These are phyloP conservation scores for Eufriesea mexicana DNA, from an alignment of 1,140 invertebrate species.

Conservation along the genomic window DNA sequence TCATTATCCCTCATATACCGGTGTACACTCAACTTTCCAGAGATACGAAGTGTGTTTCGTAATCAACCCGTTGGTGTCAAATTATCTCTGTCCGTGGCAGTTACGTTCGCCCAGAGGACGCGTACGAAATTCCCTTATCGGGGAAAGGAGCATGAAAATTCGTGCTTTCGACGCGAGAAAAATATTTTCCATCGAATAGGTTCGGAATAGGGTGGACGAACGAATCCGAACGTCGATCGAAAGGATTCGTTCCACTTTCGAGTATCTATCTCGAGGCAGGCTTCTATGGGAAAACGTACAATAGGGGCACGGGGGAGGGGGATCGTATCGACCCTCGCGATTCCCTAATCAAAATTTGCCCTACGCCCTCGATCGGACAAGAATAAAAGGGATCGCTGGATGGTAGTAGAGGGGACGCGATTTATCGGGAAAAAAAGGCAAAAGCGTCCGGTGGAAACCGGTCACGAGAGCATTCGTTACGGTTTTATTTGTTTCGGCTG, in stretches of 20 bases:
- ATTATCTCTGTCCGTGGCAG: slow-evolving; percentile 16
- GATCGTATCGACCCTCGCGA: background rate
- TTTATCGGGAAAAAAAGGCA: background rate
- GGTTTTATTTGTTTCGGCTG: slow-evolving; percentile 64
- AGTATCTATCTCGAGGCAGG: no score
- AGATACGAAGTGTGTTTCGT: slow-evolving; percentile 18
- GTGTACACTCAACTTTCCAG: slow-evolving; percentile 24
- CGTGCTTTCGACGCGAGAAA: no score
- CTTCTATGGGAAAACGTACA: background rate
- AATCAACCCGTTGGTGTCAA: slow-evolving; percentile 15
- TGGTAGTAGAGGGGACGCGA: accelerated
- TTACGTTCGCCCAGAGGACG: background rate
- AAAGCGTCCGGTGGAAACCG: slow-evolving; percentile 44
- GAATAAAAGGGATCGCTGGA: background rate
- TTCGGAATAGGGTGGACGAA: background rate
- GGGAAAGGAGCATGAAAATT: no score
- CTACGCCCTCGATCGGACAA: background rate
- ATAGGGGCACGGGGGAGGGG: background rate
- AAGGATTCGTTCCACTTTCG: background rate
- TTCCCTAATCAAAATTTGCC: slow-evolving; percentile 11
- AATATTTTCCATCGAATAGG: no score
- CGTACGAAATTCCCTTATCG: background rate
- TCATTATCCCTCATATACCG: slow-evolving; percentile 10
- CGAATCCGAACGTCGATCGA: background rate
- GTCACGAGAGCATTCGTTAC: slow-evolving; percentile 58